Evolutionary conservation across 2,888 invertebrate species (phyloP).

Genomic region (Heteropelma amictum): DNA sequence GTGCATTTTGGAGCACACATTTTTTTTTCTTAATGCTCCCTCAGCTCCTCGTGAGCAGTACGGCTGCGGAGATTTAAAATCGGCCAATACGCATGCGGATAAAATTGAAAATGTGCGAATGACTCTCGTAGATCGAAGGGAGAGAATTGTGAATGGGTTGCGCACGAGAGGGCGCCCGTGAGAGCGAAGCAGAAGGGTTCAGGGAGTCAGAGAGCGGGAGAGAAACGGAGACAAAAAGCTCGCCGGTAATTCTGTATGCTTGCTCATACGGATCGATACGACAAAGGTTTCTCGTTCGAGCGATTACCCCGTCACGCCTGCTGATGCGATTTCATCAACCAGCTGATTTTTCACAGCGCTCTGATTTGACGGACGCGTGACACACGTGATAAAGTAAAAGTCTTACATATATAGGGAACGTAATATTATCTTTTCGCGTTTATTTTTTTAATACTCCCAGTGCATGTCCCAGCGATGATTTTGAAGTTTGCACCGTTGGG

Average conservation of each 20-base stretch:
- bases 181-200: not conserved
- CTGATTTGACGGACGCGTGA: conserved; percentile 17
- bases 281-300: conserved; percentile 45
- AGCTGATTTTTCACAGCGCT: conserved; percentile 52
- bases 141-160: conserved; percentile 5
- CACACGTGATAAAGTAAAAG: not conserved
- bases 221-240: conserved; percentile 29
- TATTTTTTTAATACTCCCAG: no score
- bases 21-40: no score
- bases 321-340: conserved; percentile 53
- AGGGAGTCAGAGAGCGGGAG: not conserved
- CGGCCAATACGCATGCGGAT: conserved; percentile 12
- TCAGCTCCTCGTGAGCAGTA: no score
- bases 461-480: no score
- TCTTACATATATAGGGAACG: no score
- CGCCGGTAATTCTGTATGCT: conserved; percentile 52
- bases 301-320: conserved; percentile 56
- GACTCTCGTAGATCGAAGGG: conserved; percentile 17
- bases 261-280: conserved; percentile 47
- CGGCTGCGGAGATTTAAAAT: no score
- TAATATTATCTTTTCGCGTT: no score
- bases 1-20: no score
- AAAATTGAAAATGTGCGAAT: conserved; percentile 47
- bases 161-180: not conserved
- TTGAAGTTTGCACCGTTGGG: no score